Conservation (phyloP, 1,140 invertebrate genomes). For the Tetraneura akinire region DNA sequence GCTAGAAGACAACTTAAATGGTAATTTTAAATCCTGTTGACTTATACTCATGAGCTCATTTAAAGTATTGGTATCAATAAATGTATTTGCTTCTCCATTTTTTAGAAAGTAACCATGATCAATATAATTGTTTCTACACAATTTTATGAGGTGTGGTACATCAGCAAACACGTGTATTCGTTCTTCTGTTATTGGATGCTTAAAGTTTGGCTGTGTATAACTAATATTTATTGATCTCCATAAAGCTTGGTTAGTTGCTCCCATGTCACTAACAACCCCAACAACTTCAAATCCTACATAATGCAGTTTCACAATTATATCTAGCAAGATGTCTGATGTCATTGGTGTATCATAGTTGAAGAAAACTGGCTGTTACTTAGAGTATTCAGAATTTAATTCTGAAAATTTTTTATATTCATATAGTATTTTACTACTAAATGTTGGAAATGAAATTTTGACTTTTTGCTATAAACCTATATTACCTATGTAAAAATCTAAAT, state of each 20-base stretch:
- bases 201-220: neutral
- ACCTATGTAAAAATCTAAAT: no score
- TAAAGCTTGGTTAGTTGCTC: slow-evolving; percentile 24
- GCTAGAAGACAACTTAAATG: slow-evolving; percentile 16
- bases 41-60: neutral
- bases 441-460: no score
- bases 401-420: no score
- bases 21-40: slow-evolving; percentile 20
- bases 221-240: neutral
- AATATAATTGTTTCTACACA: slow-evolving; percentile 54
- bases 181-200: neutral
- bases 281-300: slow-evolving; percentile 11
- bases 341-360: slow-evolving; percentile 27
- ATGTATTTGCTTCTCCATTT: neutral
- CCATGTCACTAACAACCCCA: slow-evolving; percentile 28
- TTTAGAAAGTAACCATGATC: slow-evolving; percentile 49
- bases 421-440: no score
- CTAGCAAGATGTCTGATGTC: neutral
- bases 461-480: no score
- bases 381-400: no score
- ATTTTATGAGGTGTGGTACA: slow-evolving; percentile 54
- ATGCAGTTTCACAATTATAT: slow-evolving; percentile 1
- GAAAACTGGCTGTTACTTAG: slow-evolving; percentile 14
- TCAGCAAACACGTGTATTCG: slow-evolving; percentile 55
- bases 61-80: slow-evolving; percentile 3